Evolutionary conservation across 2,888 invertebrate genomes (phyloP), one percentile per base, ranked within the genome.

Genomic region (Ischnus inquisitorius): DNA sequence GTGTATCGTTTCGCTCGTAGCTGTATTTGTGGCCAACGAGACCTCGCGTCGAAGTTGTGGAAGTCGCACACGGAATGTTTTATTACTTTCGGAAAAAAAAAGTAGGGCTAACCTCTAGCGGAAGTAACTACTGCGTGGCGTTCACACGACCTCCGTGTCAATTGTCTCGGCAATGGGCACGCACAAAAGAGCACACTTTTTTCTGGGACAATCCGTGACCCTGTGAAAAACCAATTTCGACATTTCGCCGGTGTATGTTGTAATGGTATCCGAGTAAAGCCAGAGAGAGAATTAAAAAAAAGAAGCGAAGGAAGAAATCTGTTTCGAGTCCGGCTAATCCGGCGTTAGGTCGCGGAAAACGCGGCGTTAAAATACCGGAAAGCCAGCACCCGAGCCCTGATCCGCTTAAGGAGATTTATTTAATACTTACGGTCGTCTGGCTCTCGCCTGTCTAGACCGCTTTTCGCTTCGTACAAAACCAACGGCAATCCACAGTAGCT

Each of bases 371-470:
- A 92, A 92, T 90, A 91, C 90, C 90, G 91, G 89, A 91, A 92
- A 91, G 90, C 90, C 89, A 90, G 88, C 84, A 25, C 25, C 25
- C 25, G 57, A 25, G 88, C 87, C 88, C 89, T 90, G 90, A 92
- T 91, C 92, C 91, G 91, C 90, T 92, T 92, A 92, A 91, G 89
- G 89, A 91, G 90, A 91, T 91, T 90, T 91, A 90, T 92, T 92
- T 92, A 91, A 92, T 92, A 91, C 92, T 91, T 90, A 90, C 89
- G 90, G 90, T 90, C 88, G 88, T 91, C 90, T 89, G 90, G 89
- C 87, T 90, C 86, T 89, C 86, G 86, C 87, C 87, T 82, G 79
- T 78, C 65, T 88, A 87, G 87, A 86, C 88, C 87, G 87, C 87
- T 88, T 83, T 86, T 86, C 82, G 81, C 77, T 72, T 71, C 74